Evolutionary conservation across 1,140 invertebrate genomes (phyloP).

Genomic region (Saccostrea cuccullata): DNA sequence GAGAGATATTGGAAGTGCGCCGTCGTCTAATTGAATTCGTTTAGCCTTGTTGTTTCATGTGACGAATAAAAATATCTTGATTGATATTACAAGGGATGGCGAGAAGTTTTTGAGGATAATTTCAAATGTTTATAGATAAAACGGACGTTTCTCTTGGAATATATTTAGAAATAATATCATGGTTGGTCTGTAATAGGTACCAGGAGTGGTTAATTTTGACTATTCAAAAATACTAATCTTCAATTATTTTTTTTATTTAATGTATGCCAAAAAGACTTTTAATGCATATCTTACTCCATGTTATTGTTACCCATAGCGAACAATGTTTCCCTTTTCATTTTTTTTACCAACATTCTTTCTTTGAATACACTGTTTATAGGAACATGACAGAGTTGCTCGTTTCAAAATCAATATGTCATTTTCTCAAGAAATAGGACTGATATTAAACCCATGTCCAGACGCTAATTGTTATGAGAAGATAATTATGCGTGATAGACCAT

Average conservation of each 20-base stretch:
- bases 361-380: too few relatives aligned
- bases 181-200: not conserved
- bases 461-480: too few relatives aligned
- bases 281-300: not conserved
- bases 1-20: not conserved
- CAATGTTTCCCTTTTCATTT: too few relatives aligned
- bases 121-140: not conserved
- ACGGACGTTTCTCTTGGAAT: not conserved
- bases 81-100: not conserved
- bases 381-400: too few relatives aligned
- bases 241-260: not conserved
- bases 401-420: too few relatives aligned
- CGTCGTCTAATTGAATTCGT: not conserved
- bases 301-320: not conserved
- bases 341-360: too few relatives aligned
- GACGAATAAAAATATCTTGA: not conserved
- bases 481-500: too few relatives aligned
- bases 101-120: not conserved
- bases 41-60: conserved; percentile 1
- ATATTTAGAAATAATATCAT: not conserved
- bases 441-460: too few relatives aligned
- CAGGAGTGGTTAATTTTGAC: not conserved
- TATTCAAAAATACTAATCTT: not conserved
- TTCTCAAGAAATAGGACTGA: too few relatives aligned
- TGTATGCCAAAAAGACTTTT: not conserved